Evolutionary conservation across 2,113 vertebrate genomes (phyloP).

Genomic region (Sapayoa aenigma): DNA sequence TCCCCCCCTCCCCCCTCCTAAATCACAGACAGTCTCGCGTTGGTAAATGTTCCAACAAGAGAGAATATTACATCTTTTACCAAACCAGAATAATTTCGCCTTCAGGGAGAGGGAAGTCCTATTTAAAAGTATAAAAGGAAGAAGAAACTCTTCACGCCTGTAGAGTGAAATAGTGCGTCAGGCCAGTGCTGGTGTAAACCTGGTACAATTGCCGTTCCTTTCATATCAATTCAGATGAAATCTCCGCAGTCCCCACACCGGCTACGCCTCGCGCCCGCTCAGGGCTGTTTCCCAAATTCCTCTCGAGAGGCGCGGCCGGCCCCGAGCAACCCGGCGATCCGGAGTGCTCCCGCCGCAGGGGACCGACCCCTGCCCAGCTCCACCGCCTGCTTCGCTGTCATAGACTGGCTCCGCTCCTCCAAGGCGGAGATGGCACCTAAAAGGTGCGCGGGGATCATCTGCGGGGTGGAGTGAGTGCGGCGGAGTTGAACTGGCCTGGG

Average conservation of each 20-base stretch:
- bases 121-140: background rate
- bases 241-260: background rate
- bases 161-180: background rate
- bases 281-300: background rate
- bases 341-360: too few species aligned
- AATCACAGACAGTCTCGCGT: background rate
- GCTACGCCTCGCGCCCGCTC: background rate
- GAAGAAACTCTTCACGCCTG: background rate
- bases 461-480: background rate
- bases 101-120: background rate
- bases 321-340: background rate
- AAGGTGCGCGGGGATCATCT: background rate
- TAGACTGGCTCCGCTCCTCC: background rate
- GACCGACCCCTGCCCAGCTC: background rate
- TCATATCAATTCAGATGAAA: background rate
- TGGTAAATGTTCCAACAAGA: background rate
- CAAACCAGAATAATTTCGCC: background rate
- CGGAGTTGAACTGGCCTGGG: background rate
- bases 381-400: background rate
- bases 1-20: background rate
- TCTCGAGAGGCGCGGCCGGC: background rate
- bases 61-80: background rate
- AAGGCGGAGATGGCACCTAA: background rate
- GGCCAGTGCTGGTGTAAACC: background rate
- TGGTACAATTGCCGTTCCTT: background rate